Evolutionary conservation across 2,888 invertebrate genomes (phyloP).

Genomic region (Hirtodrosophila cameraria): DNA sequence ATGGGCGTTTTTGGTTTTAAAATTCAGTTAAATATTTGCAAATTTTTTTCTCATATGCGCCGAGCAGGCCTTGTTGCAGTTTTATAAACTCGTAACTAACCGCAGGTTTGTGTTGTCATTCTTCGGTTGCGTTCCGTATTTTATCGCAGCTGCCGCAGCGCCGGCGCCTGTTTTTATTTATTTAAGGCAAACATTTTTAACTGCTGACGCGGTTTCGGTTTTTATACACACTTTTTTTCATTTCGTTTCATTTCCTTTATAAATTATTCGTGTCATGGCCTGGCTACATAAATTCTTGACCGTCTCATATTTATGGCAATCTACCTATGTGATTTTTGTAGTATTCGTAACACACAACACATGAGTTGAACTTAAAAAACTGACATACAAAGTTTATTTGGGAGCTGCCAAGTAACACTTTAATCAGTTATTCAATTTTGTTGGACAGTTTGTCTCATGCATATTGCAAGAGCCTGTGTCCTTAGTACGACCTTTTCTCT

Average conservation of each 20-base stretch:
- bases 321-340: conserved; percentile 42
- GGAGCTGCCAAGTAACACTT: conserved; percentile 52
- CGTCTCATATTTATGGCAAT: conserved; percentile 67
- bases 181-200: conserved; percentile 68
- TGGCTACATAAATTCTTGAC: conserved; percentile 71
- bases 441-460: conserved; percentile 72
- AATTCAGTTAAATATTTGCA: conserved; percentile 70
- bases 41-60: conserved; percentile 45
- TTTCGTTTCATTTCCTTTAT: conserved; percentile 41
- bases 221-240: conserved; percentile 27
- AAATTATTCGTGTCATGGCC: conserved; percentile 74
- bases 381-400: background rate
- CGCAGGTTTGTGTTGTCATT: conserved; percentile 71
- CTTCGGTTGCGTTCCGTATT: conserved; percentile 25
- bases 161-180: conserved; percentile 56
- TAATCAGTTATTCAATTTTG: conserved; percentile 76
- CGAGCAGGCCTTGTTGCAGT: conserved; percentile 52
- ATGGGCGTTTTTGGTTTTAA: conserved; percentile 45
- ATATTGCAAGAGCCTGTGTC: conserved; percentile 60
- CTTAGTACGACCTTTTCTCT: conserved; percentile 61
- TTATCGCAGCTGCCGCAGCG: conserved; percentile 32
- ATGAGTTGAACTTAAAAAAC: conserved; percentile 8
- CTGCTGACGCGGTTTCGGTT: conserved; percentile 68
- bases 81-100: conserved; percentile 76
- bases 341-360: no score